Conservation (phyloP, 2,797 vertebrate genomes). For the Molossus alvarezi region DNA sequence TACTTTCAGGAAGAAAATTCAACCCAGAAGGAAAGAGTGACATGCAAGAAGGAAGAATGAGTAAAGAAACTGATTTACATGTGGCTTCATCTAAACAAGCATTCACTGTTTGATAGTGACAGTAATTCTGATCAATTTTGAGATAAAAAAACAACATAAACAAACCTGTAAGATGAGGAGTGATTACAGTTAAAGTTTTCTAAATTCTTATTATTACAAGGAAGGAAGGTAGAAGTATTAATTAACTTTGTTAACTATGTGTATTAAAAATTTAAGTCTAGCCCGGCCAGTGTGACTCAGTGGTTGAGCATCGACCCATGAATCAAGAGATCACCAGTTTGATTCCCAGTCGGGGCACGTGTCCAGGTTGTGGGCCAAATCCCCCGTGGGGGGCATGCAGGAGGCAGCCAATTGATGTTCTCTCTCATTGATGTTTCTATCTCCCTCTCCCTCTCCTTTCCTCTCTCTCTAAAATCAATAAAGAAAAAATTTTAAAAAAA, state of each 20-base stretch:
- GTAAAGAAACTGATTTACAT: background rate
- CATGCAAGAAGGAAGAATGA: background rate
- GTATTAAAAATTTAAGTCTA: background rate
- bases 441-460: no score
- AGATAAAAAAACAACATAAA: background rate
- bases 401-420: no score
- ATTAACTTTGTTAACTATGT: background rate
- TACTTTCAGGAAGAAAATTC: background rate
- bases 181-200: background rate
- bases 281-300: no score
- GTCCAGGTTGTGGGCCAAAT: no score
- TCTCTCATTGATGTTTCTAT: no score
- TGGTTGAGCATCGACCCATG: no score
- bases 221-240: background rate
- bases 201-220: background rate
- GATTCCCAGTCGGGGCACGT: no score
- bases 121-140: background rate
- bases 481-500: no score
- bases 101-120: fast-evolving
- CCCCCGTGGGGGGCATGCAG: no score
- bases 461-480: no score
- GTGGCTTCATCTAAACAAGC: background rate
- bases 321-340: no score
- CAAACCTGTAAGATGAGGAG: background rate
- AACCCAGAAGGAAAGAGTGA: background rate